Evolutionary conservation across 1,140 invertebrate species (phyloP).

Genomic region (Cyrtorhinus lividipennis): DNA sequence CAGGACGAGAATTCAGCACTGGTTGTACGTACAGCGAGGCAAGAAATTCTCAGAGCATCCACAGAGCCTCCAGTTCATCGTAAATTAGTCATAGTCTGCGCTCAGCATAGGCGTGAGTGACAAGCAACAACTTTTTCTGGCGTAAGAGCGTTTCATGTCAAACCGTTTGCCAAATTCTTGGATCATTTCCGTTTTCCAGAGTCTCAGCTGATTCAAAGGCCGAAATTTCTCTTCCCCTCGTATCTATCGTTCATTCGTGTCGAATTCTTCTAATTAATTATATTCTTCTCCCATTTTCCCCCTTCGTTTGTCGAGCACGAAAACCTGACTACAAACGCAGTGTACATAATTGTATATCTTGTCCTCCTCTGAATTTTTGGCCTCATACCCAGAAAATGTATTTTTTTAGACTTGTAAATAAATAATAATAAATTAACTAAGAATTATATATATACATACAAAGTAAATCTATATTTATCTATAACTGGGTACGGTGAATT

Average conservation of each 20-base stretch:
- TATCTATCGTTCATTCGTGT: no score
- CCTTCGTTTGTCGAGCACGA: neutral
- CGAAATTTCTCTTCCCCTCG: neutral
- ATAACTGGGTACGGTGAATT: slow-evolving; percentile 17
- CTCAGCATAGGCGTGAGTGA: no score
- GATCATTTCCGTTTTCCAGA: neutral
- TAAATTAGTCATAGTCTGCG: no score
- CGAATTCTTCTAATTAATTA: no score
- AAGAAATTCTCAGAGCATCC: no score
- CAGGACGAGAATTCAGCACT: no score
- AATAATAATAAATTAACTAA: slow-evolving; percentile 17
- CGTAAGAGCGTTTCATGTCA: no score
- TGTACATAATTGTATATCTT: slow-evolving; percentile 2
- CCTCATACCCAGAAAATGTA: slow-evolving; percentile 16
- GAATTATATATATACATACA: slow-evolving; percentile 12
- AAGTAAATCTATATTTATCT: slow-evolving; percentile 18
- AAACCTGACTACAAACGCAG: slow-evolving; percentile 1
- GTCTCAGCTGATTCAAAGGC: neutral
- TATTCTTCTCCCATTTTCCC: neutral
- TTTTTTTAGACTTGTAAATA: slow-evolving; percentile 18
- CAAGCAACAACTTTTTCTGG: no score
- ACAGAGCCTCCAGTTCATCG: no score
- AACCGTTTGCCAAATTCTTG: neutral
- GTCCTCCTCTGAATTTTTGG: slow-evolving; percentile 15
- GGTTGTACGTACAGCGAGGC: no score